These are phyloP conservation scores for Pyrgus malvae DNA, from an alignment of 2,888 invertebrate species.

Conservation along the genomic window DNA sequence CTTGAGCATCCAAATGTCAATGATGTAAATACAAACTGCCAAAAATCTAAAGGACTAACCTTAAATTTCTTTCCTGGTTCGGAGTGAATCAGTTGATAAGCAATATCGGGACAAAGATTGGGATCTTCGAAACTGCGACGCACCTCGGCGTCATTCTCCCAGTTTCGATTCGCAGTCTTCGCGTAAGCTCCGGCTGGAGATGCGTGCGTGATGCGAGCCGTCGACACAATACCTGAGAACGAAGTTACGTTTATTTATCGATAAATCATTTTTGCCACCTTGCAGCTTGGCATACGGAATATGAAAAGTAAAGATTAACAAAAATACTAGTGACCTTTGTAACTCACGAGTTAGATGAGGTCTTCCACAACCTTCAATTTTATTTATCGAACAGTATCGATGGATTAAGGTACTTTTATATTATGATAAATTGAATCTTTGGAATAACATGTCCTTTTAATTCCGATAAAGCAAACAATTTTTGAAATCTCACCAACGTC, in stretches of 20 bases:
- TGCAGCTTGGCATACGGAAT: too few species aligned
- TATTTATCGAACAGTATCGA: too few species aligned
- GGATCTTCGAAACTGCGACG: slow-evolving; percentile 47
- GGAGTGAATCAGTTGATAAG: slow-evolving; percentile 83
- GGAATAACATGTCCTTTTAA: too few species aligned
- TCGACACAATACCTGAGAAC: slow-evolving; percentile 85
- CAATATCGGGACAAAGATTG: slow-evolving; percentile 84
- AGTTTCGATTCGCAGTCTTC: slow-evolving; percentile 84
- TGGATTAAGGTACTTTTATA: too few species aligned
- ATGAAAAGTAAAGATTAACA: too few species aligned
- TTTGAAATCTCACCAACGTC: slow-evolving; percentile 51
- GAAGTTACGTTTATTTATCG: too few species aligned
- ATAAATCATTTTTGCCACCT: too few species aligned
- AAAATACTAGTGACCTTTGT: background rate
- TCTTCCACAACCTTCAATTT: too few species aligned
- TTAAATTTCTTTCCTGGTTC: slow-evolving; percentile 85
- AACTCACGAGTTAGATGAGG: background rate
- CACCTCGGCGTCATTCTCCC: slow-evolving; percentile 86
- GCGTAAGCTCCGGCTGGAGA: slow-evolving; percentile 85
- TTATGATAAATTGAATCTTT: too few species aligned
- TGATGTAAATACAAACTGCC: background rate
- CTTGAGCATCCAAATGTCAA: too few species aligned
- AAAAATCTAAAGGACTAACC: slow-evolving; percentile 44
- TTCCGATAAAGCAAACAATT: too few species aligned
- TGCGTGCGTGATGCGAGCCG: slow-evolving; percentile 89